Base-by-base conservation (phyloP, 1,140 invertebrate genomes). In the Neodiprion pinetum region DNA sequence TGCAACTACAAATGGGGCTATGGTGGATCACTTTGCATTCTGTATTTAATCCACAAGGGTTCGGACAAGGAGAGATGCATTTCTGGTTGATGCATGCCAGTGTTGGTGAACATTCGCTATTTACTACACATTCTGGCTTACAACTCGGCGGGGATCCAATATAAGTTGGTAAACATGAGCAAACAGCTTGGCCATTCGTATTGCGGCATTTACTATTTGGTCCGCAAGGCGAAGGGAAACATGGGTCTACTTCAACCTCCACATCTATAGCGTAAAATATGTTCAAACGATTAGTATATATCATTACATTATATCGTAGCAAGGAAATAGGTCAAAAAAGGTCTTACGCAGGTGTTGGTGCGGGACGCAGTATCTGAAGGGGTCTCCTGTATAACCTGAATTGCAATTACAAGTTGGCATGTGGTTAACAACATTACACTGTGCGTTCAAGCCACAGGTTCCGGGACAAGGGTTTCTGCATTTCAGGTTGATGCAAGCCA, bases 381-480 rank as follows among this genome's bases (percentile, higher is more conserved):
- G 86, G 85, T 90, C 86, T 23, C 90, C 88, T 67, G 82, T 80
- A 77, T 81, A 85, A 71, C 89, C 89, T 67, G 80, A 69, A 48
- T 85, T 87, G 76, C 90, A 90, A 28, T 78, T 85, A 72, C 88
- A 87, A 40, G 78, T 83, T 4, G 88, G 82, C 48, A 81, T 82
- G 77, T 90, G 88, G 69, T 86, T 86, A 14, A 81, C 72, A 11
- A 88, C 86, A 21, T 82, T 79, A 77, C 89, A 90, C 9, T 80
- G 71, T 65, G 88, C 82, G 74, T 86, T 83, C 12, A 81, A 71
- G 8, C 93, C 93, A 83, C 92, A 93, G 28, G 90, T 91, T 75
- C 92, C 93, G 7, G 92, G 92, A 79, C 93, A 94, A 17, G 93
- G 93, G 83, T 94, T 92, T 72, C 90, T 86, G 79, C 93, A 94